phyloP scores from a whole-genome alignment of 2,888 invertebrate genomes.

The Cerceris rybyensis region DNA sequence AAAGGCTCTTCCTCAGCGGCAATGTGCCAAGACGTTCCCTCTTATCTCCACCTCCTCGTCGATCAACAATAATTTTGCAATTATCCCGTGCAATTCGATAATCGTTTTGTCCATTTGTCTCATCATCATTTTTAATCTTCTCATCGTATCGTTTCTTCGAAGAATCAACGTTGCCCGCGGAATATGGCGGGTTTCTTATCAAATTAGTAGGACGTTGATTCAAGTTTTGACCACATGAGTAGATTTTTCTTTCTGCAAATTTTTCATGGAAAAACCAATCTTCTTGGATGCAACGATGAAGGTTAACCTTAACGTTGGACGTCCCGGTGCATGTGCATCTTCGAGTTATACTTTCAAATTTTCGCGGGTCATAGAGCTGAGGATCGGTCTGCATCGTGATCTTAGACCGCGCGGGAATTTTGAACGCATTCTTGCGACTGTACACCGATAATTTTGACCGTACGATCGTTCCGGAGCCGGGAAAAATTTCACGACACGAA shows the following conservation, averaged over 20 bases:
- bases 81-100: not conserved
- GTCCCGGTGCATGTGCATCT: slow-evolving; percentile 30
- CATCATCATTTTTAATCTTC: not conserved
- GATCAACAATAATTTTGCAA: slow-evolving; percentile 16
- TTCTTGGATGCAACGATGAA: slow-evolving; percentile 12
- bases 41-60: slow-evolving; percentile 33
- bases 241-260: slow-evolving; percentile 20
- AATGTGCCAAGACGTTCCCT: not conserved
- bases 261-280: slow-evolving; percentile 37
- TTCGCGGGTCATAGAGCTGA: not conserved
- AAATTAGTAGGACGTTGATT: not conserved
- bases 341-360: not conserved
- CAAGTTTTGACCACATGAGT: not conserved
- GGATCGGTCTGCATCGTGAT: slow-evolving; percentile 32
- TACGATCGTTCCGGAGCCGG: not conserved
- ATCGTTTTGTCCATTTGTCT: not conserved
- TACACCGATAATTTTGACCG: slow-evolving; percentile 29
- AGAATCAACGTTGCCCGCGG: not conserved
- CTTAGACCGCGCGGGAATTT: slow-evolving; percentile 30
- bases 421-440: slow-evolving; percentile 33
- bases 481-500: slow-evolving; percentile 18
- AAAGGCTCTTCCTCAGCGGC: slow-evolving; percentile 35
- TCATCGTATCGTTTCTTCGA: not conserved
- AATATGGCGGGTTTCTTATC: not conserved
- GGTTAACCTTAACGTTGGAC: slow-evolving; percentile 28